Evolutionary conservation across 2,113 vertebrate species (phyloP).

Genomic region (Callopanchax toddi): DNA sequence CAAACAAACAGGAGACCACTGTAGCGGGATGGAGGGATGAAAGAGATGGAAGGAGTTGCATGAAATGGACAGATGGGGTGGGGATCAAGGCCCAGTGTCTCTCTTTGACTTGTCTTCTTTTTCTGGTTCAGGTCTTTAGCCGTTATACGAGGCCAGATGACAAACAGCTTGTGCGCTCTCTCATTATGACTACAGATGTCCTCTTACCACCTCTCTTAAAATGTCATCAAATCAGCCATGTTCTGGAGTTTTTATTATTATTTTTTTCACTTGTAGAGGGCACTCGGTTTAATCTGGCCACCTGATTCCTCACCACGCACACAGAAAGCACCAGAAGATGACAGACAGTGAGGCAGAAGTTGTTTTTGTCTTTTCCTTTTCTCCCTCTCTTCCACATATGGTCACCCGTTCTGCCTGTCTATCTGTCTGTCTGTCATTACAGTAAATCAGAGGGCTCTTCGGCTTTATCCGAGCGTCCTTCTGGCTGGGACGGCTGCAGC

Average conservation of each 20-base stretch:
- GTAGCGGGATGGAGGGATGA: slow-evolving; percentile 40
- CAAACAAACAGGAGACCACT: slow-evolving; percentile 54
- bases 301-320: slow-evolving; percentile 57
- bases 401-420: slow-evolving; percentile 76
- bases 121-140: slow-evolving; percentile 42
- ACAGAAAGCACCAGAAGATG: slow-evolving; percentile 55
- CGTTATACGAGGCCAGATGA: slow-evolving; percentile 48
- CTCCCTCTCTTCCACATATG: slow-evolving; percentile 68
- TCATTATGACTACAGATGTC: slow-evolving; percentile 45
- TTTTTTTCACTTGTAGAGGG: background rate
- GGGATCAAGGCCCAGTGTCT: slow-evolving; percentile 68
- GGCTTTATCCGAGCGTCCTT: slow-evolving; percentile 91
- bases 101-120: slow-evolving; percentile 45
- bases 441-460: slow-evolving; percentile 92
- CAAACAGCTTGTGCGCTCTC: slow-evolving; percentile 32
- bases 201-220: slow-evolving; percentile 20
- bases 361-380: slow-evolving; percentile 71
- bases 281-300: slow-evolving; percentile 45
- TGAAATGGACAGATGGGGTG: slow-evolving; percentile 74
- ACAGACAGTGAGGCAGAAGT: slow-evolving; percentile 76
- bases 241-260: background rate
- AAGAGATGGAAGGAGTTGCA: slow-evolving; percentile 43
- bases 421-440: slow-evolving; percentile 81
- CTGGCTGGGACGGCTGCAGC: slow-evolving; percentile 94
- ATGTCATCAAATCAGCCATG: background rate